Conservation (phyloP, 2,888 invertebrate species). For the Icerya purchasi region DNA sequence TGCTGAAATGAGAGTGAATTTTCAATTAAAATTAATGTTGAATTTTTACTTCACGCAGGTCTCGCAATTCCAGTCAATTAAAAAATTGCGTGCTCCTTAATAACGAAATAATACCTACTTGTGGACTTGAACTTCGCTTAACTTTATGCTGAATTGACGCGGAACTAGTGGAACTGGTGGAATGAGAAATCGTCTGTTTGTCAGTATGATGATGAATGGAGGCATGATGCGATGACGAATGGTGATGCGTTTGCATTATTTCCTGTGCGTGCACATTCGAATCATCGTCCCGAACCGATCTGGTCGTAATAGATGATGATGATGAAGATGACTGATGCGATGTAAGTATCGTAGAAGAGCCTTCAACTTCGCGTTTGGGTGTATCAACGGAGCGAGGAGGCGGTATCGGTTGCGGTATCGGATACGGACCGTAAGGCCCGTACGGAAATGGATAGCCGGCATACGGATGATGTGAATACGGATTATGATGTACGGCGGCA, state of each 20-base stretch:
- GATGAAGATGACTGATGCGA: conserved; percentile 48
- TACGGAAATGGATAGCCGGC: conserved; percentile 31
- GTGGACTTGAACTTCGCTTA: conserved; percentile 20
- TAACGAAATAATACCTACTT: no score
- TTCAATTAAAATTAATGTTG: no score
- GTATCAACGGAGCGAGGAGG: conserved; percentile 19
- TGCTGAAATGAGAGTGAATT: no score
- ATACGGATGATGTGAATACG: conserved; percentile 35
- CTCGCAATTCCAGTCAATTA: no score
- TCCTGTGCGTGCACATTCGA: conserved; percentile 13
- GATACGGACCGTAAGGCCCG: conserved; percentile 20
- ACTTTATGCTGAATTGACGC: conserved; percentile 41
- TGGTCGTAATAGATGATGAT: conserved; percentile 37
- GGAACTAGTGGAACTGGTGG: conserved; percentile 41
- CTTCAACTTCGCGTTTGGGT: conserved; percentile 28
- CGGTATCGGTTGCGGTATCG: conserved; percentile 32
- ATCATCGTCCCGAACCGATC: conserved; percentile 33
- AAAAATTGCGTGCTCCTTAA: no score
- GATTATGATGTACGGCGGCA: conserved; percentile 45
- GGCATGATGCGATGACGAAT: conserved; percentile 41
- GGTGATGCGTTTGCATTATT: conserved; percentile 26
- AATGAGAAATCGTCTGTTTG: conserved; percentile 41
- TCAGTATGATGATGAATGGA: conserved; percentile 39
- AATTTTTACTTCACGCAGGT: no score
- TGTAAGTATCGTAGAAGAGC: conserved; percentile 34